Conservation (phyloP, 2,888 invertebrate genomes). For the Oxycera nigricornis region DNA sequence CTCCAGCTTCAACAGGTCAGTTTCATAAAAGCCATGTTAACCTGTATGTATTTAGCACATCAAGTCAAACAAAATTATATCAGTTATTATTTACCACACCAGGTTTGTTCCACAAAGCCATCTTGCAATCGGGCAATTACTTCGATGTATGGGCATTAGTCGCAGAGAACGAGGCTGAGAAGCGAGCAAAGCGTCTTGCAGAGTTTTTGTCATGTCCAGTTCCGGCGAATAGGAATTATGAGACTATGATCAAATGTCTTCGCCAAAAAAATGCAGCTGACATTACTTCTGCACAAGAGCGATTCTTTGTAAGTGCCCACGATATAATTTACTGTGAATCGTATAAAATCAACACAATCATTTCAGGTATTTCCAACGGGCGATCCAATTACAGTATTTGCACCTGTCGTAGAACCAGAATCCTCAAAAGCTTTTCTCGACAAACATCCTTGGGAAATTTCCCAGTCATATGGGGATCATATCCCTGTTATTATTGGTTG, state of each 20-base stretch:
- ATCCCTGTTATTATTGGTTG: neutral
- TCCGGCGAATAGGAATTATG: conserved; percentile 62
- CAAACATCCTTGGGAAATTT: neutral
- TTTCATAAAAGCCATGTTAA: neutral
- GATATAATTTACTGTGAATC: no score
- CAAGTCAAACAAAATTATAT: no score
- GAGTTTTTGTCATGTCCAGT: neutral
- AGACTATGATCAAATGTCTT: neutral
- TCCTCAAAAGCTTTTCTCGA: neutral
- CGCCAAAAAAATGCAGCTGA: neutral
- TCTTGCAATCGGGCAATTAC: conserved; percentile 73
- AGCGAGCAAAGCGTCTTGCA: conserved; percentile 63
- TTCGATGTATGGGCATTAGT: conserved; percentile 68
- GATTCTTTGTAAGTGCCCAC: conserved; percentile 4
- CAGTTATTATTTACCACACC: no score
- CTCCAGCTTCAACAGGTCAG: conserved; percentile 55
- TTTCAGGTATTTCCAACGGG: neutral
- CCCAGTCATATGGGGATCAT: neutral
- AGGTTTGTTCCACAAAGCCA: conserved; percentile 74
- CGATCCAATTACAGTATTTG: neutral
- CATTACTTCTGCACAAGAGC: neutral
- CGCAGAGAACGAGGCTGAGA: conserved; percentile 64
- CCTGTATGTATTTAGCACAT: no score
- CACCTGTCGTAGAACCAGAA: neutral
- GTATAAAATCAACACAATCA: no score